Conservation (phyloP, 2,888 invertebrate species). For the Aphodius granarius region DNA sequence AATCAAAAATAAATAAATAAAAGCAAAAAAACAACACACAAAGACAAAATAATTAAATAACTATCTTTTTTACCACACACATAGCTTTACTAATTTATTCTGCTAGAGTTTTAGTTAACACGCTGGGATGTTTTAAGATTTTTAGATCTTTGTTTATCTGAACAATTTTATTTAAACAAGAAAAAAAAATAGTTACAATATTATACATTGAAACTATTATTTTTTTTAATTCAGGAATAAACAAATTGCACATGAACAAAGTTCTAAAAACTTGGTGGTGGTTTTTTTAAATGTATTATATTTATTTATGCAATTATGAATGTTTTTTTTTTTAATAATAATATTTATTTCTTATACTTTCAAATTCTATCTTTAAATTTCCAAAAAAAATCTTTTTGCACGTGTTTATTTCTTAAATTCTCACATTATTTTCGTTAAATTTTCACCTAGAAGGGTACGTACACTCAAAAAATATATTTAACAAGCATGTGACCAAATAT, state of each 20-base stretch:
- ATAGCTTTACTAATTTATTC: slow-evolving; percentile 15
- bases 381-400: neutral
- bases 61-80: neutral
- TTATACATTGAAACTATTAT: neutral
- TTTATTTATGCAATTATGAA: neutral
- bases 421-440: neutral
- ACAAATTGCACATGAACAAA: neutral
- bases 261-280: neutral
- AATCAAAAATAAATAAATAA: slow-evolving; percentile 16
- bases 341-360: neutral
- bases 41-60: slow-evolving; percentile 5
- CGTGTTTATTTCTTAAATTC: neutral
- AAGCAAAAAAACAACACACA: slow-evolving; percentile 13
- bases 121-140: neutral
- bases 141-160: neutral
- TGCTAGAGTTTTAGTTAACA: neutral
- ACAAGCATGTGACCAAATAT: neutral
- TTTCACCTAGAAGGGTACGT: neutral
- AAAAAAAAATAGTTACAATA: neutral
- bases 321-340: neutral
- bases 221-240: no score
- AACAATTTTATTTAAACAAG: neutral
- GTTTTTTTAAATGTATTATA: neutral
- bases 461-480: neutral
- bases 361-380: neutral